Evolutionary conservation across 1,140 invertebrate species (phyloP), one percentile per base, ranked within the genome.

Genomic region (Andrena cerasifolii): DNA sequence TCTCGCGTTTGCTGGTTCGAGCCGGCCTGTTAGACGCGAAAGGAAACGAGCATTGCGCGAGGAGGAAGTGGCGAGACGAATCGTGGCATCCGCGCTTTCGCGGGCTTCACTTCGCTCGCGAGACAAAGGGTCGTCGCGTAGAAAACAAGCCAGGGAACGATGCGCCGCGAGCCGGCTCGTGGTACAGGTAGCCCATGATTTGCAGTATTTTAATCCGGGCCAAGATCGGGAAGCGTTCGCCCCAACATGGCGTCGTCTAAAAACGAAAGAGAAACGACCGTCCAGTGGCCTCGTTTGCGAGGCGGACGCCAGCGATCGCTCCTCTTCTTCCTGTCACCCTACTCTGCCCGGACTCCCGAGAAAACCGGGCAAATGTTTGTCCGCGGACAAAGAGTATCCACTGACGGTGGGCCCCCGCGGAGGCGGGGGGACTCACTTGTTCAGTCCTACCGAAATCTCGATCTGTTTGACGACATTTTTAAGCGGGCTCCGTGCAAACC

Each of bases 131-230:
- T 45, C n/a, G 63, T 36, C 47, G 72, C 28, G 78, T 45, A 51
- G 68, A 68, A 74, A 79, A 77, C 62, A 74, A 72, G 40, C 72
- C n/a, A n/a, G 59, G 65, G 40, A 59, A 56, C 73, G 68, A 61
- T 21, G 65, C 49, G 63, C 63, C 54, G 65, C 47, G 68, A 56
- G 67, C 62, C 43, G 59, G 61, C 40, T 56, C 28, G 49, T 62
- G 47, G 78, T 80, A 89, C 90, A 91, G 91, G 91, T 92, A 92
- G 90, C 86, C 88, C 87, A 88, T 92, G 91, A 92, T 92, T 91
- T 91, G 91, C 91, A 92, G 89, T 79, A 92, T 92, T 91, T 91
- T 90, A 89, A 84, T 91, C 91, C 86, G 54, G 62, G 56, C 68
- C 61, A 45, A 80, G 79, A 90, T 90, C 89, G 76, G 58, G 79